phyloP scores from a whole-genome alignment of 2,113 vertebrate genomes.

The Ovis aries region ARS-UI_Ramb_v3.0 NC_056055.1:1280001-1280500 shows the following conservation, averaged over 20 bases:
- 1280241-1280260: rapidly evolving
- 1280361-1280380: neutral
- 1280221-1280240: rapidly evolving
- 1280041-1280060: rapidly evolving
- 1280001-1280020: rapidly evolving
- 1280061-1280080: rapidly evolving
- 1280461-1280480: neutral
- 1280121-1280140: rapidly evolving
- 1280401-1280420: rapidly evolving
- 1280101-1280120: neutral
- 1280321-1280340: no score
- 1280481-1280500: neutral
- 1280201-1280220: rapidly evolving
- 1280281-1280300: rapidly evolving
- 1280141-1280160: neutral
- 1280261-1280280: rapidly evolving
- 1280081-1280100: rapidly evolving
- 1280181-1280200: neutral
- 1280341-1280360: rapidly evolving
- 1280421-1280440: rapidly evolving
- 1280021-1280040: rapidly evolving
- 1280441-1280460: rapidly evolving
- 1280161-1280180: rapidly evolving
- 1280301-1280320: rapidly evolving
- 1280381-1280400: neutral